A percentile compares a stretch with the other conserved stretches of the same genome.
Evolutionary conservation across 2,888 invertebrate genomes (phyloP).

Genomic region (Eupithecia insigniata): DNA sequence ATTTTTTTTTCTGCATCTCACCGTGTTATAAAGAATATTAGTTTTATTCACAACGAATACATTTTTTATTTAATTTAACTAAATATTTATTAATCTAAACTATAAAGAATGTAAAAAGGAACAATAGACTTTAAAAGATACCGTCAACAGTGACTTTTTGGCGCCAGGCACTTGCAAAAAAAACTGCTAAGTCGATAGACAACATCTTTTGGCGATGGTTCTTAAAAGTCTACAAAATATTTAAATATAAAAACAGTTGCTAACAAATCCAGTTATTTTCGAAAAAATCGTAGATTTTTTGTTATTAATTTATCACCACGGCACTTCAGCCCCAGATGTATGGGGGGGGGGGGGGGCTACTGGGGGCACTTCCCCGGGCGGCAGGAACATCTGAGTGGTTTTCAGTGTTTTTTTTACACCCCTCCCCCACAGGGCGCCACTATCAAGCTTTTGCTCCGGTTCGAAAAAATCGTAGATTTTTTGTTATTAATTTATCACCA

Average conservation of each 20-base stretch:
- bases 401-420: too few species aligned
- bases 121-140: neutral
- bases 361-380: too few species aligned
- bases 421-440: too few species aligned
- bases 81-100: neutral
- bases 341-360: too few species aligned
- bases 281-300: too few species aligned
- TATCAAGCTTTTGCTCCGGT: too few species aligned
- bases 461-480: too few species aligned
- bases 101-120: neutral
- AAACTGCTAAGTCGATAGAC: neutral
- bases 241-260: neutral
- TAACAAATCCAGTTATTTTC: neutral
- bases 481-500: too few species aligned
- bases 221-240: neutral
- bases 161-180: neutral
- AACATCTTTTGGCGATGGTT: neutral
- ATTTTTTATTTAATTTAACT: neutral
- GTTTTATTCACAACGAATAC: neutral
- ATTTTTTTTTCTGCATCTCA: neutral
- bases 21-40: neutral
- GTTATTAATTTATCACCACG: too few species aligned
- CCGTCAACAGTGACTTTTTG: neutral
- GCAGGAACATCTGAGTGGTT: too few species aligned
- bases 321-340: too few species aligned